These are phyloP conservation scores for Mycteria americana DNA, from an alignment of 2,797 vertebrate genomes.

Conservation along the genomic window DNA sequence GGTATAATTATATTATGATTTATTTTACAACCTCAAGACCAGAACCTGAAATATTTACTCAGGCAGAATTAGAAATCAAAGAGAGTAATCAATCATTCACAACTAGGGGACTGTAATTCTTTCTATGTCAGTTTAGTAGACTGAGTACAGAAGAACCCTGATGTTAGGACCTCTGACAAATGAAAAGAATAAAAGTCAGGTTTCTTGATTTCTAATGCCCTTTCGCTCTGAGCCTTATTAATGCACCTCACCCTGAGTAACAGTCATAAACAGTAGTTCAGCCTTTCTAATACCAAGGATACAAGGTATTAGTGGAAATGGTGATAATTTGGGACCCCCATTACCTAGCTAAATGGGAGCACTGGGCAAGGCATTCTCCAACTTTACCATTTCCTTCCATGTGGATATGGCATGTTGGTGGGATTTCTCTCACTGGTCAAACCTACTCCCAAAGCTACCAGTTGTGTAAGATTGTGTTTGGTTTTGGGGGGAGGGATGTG, in stretches of 20 bases:
- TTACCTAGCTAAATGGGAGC: not conserved
- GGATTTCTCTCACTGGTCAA: not conserved
- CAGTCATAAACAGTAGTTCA: not conserved
- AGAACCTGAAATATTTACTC: constrained; percentile 29
- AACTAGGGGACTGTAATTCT: not conserved
- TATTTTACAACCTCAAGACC: constrained; percentile 2
- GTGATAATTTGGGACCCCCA: not conserved
- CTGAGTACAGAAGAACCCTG: not conserved
- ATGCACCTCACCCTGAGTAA: not conserved
- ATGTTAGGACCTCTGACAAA: not conserved
- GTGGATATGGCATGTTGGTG: not conserved
- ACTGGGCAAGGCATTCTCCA: not conserved
- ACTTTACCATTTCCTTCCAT: not conserved
- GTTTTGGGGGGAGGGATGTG: not conserved
- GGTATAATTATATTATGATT: constrained; percentile 34
- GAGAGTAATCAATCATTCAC: constrained; percentile 3
- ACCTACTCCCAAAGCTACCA: not conserved
- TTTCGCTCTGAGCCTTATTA: not conserved
- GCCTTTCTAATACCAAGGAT: not conserved
- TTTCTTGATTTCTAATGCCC: not conserved
- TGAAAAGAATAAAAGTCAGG: not conserved
- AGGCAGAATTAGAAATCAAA: constrained; percentile 9
- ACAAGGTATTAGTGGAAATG: not conserved
- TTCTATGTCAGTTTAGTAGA: not conserved
- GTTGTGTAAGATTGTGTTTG: not conserved